A percentile compares a stretch with the other conserved stretches of the same genome.
These are phyloP conservation scores for Esperia sulphurella DNA, from an alignment of 2,888 invertebrate genomes.

Conservation along the genomic window DNA sequence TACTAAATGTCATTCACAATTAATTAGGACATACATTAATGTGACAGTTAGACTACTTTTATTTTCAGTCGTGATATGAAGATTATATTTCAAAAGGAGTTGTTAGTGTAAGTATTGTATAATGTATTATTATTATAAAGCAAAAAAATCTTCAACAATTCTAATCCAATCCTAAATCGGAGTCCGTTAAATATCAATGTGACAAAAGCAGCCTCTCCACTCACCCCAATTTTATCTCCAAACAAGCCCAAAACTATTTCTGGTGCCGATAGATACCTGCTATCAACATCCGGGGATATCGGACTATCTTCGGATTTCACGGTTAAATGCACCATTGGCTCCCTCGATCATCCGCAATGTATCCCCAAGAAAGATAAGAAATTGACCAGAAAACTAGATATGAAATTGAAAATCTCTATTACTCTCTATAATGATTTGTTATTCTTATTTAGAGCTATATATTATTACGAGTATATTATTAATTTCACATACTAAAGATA, in stretches of 20 bases:
- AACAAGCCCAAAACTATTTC: constrained; percentile 58
- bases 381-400: constrained; percentile 44
- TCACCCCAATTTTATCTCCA: constrained; percentile 40
- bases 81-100: no score
- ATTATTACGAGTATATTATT: no score
- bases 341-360: constrained; percentile 56
- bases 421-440: not conserved
- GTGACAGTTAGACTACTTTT: no score
- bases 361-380: constrained; percentile 64
- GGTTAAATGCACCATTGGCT: constrained; percentile 70
- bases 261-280: constrained; percentile 57
- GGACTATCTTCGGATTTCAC: constrained; percentile 72
- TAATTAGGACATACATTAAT: no score
- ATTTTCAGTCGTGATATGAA: no score
- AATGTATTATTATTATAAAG: no score
- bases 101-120: no score
- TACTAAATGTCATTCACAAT: no score
- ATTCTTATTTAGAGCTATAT: no score
- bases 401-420: constrained; percentile 1
- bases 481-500: no score
- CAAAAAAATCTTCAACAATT: not conserved
- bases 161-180: not conserved
- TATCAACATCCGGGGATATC: constrained; percentile 69
- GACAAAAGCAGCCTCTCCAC: constrained; percentile 36
- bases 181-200: constrained; percentile 16